phyloP scores from a whole-genome alignment of 2,113 vertebrate species.

The Oncorhynchus nerka region DNA sequence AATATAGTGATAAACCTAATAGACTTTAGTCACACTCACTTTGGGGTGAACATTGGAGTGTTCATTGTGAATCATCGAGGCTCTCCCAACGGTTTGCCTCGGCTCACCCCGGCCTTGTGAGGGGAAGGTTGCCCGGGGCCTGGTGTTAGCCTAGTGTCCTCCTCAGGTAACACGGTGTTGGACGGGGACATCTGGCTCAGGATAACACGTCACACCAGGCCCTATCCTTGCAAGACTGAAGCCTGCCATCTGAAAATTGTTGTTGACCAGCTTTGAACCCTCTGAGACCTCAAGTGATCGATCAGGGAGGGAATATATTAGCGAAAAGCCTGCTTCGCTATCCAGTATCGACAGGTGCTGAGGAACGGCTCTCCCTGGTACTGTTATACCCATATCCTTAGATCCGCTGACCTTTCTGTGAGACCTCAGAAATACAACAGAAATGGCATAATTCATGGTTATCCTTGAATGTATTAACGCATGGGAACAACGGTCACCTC shows the following conservation, averaged over 20 bases:
- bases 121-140: no score
- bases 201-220: conserved; percentile 83
- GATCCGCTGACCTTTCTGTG: no score
- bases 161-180: conserved; percentile 80
- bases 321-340: conserved; percentile 57
- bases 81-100: not conserved
- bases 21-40: no score
- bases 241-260: conserved; percentile 79
- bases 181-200: conserved; percentile 83
- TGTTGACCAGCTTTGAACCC: conserved; percentile 85
- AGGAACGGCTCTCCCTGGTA: not conserved
- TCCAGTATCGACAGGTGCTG: conserved; percentile 43
- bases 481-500: no score
- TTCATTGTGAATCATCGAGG: not conserved
- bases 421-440: no score
- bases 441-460: no score
- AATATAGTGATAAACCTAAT: no score
- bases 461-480: no score
- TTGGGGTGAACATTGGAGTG: no score
- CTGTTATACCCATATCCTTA: no score
- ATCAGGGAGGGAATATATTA: conserved; percentile 78
- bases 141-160: conserved; percentile 48
- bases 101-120: no score
- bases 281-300: conserved; percentile 81
- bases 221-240: conserved; percentile 75